Conservation (phyloP, 1,140 invertebrate species). For the Pseudoatta argentina region DNA sequence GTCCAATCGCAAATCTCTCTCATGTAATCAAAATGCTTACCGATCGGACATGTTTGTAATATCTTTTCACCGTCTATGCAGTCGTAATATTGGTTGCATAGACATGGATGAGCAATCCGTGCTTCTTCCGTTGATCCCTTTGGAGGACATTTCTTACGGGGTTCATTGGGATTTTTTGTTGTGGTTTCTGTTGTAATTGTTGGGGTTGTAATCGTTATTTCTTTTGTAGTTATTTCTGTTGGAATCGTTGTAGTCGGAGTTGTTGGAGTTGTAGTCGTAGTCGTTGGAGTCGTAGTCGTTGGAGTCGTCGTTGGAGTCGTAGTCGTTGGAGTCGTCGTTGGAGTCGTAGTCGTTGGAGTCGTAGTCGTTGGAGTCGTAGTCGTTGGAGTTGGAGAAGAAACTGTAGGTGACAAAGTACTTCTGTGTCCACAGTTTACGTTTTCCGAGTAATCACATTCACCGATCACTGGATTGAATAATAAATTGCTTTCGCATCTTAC, state of each 20-base stretch:
- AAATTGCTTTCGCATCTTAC: slow-evolving; percentile 84
- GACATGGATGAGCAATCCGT: slow-evolving; percentile 83
- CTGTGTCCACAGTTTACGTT: slow-evolving; percentile 21
- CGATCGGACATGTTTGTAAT: slow-evolving; percentile 82
- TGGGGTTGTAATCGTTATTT: neutral
- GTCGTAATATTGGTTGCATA: slow-evolving; percentile 87
- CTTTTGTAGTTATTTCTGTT: neutral
- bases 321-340: neutral
- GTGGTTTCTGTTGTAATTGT: neutral
- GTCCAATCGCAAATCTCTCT: slow-evolving; percentile 80
- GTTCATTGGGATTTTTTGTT: neutral
- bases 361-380: neutral
- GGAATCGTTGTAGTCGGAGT: neutral
- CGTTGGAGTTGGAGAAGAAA: neutral
- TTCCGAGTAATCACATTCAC: slow-evolving; percentile 82
- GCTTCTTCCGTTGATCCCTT: neutral
- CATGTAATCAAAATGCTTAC: slow-evolving; percentile 80
- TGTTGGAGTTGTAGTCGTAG: neutral
- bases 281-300: neutral
- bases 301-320: neutral
- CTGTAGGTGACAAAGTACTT: no score
- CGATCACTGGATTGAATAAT: slow-evolving; percentile 85
- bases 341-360: neutral
- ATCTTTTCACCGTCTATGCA: slow-evolving; percentile 86
- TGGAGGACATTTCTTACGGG: slow-evolving; percentile 55